These are phyloP conservation scores for Solen grandis DNA, from an alignment of 1,140 invertebrate genomes.

Conservation along the genomic window DNA sequence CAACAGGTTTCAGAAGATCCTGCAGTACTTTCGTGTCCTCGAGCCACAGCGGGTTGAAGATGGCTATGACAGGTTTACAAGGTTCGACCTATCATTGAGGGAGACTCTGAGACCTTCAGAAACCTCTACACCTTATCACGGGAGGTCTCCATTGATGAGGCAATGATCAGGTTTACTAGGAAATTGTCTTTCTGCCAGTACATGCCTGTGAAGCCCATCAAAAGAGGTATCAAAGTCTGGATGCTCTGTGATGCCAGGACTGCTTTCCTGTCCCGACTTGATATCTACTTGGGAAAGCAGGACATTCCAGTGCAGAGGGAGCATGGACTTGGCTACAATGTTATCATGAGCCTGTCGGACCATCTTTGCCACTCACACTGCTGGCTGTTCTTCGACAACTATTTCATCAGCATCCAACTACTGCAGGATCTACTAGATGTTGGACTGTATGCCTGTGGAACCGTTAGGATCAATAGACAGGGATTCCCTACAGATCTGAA, in stretches of 20 bases:
- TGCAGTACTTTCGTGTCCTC: background rate
- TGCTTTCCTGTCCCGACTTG: too few relatives aligned
- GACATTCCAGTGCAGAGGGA: conserved; percentile 19
- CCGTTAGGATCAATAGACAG: background rate
- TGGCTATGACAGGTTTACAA: conserved; percentile 7
- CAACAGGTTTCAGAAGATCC: background rate
- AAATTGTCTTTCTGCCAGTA: conserved; percentile 9
- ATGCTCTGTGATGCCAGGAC: too few relatives aligned
- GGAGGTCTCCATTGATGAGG: conserved; percentile 28
- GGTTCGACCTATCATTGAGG: background rate
- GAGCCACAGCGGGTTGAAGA: background rate
- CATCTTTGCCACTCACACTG: background rate
- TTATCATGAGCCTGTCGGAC: background rate
- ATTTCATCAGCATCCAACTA: conserved; percentile 1
- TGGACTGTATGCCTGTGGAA: background rate
- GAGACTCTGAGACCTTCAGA: background rate
- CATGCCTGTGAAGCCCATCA: too few relatives aligned
- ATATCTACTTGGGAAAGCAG: too few relatives aligned
- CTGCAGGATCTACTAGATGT: conserved; percentile 10
- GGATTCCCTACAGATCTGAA: conserved; percentile 1
- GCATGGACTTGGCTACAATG: conserved; percentile 16
- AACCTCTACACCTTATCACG: too few relatives aligned
- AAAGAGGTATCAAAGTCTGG: too few relatives aligned
- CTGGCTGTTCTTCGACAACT: conserved; percentile 15
- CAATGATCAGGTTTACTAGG: conserved; percentile 10